Percentiles rank a stretch among this genome's conserved stretches.
phyloP scores from a whole-genome alignment of 2,113 vertebrate genomes.

The Crotalus viridis region DNA sequence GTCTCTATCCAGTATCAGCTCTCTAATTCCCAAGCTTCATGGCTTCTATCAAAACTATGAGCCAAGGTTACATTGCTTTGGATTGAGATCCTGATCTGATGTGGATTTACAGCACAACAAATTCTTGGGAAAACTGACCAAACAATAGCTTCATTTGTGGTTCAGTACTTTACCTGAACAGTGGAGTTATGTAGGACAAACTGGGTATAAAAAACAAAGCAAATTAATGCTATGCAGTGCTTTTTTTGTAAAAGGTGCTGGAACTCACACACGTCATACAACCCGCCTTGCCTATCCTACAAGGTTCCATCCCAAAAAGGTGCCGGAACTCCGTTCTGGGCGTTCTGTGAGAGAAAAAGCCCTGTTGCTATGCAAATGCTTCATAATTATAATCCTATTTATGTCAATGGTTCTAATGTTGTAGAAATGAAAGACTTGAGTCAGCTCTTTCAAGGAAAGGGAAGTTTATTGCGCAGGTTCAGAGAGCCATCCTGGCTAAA shows the following conservation, averaged over 20 bases:
- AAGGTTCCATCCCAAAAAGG: no score
- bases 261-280: no score
- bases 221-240: not conserved
- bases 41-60: not conserved
- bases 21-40: not conserved
- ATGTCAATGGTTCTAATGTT: not conserved
- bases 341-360: no score
- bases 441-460: no score
- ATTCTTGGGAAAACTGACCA: not conserved
- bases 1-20: not conserved
- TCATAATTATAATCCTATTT: not conserved
- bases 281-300: no score
- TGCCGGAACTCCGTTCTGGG: no score
- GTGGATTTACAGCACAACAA: not conserved
- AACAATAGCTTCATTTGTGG: not conserved
- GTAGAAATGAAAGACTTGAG: no score
- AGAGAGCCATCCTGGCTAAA: no score
- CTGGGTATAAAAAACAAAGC: not conserved
- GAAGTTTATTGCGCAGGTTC: no score
- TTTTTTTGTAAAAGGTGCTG: no score
- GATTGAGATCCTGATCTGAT: not conserved
- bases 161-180: not conserved
- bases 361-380: not conserved
- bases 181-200: not conserved
- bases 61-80: not conserved